A percentile compares a stretch with the other conserved stretches of the same genome.
Evolutionary conservation across 2,888 invertebrate species (phyloP).

Genomic region (Artemia sinica): DNA sequence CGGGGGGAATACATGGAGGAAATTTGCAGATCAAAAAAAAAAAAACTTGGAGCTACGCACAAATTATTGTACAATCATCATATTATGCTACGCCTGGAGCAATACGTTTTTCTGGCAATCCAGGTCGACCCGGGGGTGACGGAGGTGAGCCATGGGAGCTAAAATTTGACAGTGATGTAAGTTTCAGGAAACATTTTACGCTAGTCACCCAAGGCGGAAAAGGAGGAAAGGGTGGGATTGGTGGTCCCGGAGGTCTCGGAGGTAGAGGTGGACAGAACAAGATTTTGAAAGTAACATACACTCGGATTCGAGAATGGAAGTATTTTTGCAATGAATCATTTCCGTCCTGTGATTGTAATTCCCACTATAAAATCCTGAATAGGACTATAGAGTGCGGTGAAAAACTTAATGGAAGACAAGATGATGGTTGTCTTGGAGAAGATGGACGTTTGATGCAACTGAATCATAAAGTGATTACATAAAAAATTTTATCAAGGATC

Average conservation of each 20-base stretch:
- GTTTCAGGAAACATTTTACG: not conserved
- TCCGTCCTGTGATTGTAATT: accelerated
- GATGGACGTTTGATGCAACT: too few species aligned
- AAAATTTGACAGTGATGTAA: not conserved
- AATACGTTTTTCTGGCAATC: not conserved
- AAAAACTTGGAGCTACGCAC: not conserved
- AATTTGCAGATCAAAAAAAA: not conserved
- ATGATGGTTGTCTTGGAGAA: too few species aligned
- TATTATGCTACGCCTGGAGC: not conserved
- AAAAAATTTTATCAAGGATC: too few species aligned
- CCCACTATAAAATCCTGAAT: too few species aligned
- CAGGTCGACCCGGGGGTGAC: not conserved
- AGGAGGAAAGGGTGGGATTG: not conserved
- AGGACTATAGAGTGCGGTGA: too few species aligned
- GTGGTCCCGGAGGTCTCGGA: not conserved
- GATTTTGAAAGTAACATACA: too few species aligned
- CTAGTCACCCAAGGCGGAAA: not conserved
- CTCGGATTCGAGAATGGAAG: too few species aligned
- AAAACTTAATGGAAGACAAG: too few species aligned
- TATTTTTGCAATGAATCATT: too few species aligned
- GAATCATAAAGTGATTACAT: too few species aligned
- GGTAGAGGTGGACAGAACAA: too few species aligned
- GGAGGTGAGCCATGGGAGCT: not conserved
- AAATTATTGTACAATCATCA: not conserved
- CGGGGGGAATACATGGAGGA: not conserved